Evolutionary conservation across 1,140 invertebrate genomes (phyloP).

Genomic region (Phthorimaea operculella): DNA sequence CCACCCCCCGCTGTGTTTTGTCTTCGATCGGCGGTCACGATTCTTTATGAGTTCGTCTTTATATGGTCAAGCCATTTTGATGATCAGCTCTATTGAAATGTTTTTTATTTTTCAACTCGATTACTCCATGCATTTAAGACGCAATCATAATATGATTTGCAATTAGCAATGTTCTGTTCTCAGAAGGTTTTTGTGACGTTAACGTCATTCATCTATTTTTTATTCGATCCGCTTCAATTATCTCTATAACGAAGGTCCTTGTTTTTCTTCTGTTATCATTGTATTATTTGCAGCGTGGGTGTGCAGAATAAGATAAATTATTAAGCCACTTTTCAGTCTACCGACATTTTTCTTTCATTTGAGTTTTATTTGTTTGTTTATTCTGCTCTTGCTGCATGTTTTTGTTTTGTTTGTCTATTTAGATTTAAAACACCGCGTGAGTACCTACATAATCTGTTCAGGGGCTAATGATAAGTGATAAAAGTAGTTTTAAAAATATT

Average conservation of each 20-base stretch:
- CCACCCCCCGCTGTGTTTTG: slow-evolving; percentile 27
- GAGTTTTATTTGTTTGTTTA: too few relatives aligned
- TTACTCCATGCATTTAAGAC: slow-evolving; percentile 9
- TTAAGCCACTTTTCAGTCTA: too few relatives aligned
- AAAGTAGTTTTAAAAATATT: neutral
- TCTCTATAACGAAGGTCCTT: slow-evolving; percentile 14
- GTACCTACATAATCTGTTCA: too few relatives aligned
- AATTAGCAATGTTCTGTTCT: slow-evolving; percentile 17
- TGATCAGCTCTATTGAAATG: neutral
- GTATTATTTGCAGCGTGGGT: neutral
- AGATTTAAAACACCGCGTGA: too few relatives aligned
- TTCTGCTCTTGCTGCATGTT: too few relatives aligned
- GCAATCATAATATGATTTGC: slow-evolving; percentile 10
- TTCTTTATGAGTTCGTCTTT: slow-evolving; percentile 14
- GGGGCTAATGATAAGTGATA: neutral
- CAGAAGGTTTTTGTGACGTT: slow-evolving; percentile 18
- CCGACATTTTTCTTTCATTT: too few relatives aligned
- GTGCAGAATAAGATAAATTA: too few relatives aligned
- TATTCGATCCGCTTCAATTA: slow-evolving; percentile 20
- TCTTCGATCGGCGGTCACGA: slow-evolving; percentile 23
- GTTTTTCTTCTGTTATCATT: slow-evolving; percentile 18
- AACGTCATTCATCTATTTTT: slow-evolving; percentile 15
- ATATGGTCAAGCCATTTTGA: neutral
- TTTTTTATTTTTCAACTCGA: neutral
- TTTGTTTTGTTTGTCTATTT: too few relatives aligned